phyloP scores from a whole-genome alignment of 1,140 invertebrate species.

The Centruroides sculpturatus region DNA sequence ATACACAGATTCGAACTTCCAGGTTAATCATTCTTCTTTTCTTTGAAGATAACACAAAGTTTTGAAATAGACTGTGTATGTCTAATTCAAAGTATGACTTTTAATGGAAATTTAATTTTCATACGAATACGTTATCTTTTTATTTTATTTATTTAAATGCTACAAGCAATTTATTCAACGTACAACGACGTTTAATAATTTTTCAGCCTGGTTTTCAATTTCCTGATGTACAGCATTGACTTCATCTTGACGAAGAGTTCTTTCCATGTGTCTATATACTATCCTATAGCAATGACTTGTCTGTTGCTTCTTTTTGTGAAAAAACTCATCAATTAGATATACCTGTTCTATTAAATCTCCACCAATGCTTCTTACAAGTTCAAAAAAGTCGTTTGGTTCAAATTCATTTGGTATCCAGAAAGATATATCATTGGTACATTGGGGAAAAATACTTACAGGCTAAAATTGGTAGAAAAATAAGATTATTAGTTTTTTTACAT shows the following conservation, averaged over 20 bases:
- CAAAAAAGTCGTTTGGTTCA: slow-evolving; percentile 81
- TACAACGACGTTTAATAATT: slow-evolving; percentile 52
- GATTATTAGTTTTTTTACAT: neutral
- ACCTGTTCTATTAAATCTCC: slow-evolving; percentile 90
- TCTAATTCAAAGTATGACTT: too few species aligned
- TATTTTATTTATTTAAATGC: too few species aligned
- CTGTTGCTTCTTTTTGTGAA: slow-evolving; percentile 65
- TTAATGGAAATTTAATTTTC: too few species aligned
- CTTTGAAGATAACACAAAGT: too few species aligned
- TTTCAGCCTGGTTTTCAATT: slow-evolving; percentile 46
- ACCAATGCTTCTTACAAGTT: slow-evolving; percentile 70
- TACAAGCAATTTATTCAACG: slow-evolving; percentile 35
- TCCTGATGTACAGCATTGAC: slow-evolving; percentile 68
- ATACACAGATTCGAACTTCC: too few species aligned
- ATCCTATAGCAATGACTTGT: slow-evolving; percentile 85
- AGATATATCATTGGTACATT: slow-evolving; percentile 83
- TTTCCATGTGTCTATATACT: slow-evolving; percentile 83
- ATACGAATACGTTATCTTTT: too few species aligned
- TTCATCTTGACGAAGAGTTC: slow-evolving; percentile 70
- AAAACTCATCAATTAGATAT: slow-evolving; percentile 69
- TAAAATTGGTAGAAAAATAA: slow-evolving; percentile 37
- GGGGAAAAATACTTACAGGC: slow-evolving; percentile 74
- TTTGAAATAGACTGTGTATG: too few species aligned
- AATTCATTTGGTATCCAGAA: slow-evolving; percentile 82
- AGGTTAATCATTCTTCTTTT: too few species aligned